These are phyloP conservation scores for Stenolophus ochropezus DNA, from an alignment of 2,888 invertebrate species.

Conservation along the genomic window DNA sequence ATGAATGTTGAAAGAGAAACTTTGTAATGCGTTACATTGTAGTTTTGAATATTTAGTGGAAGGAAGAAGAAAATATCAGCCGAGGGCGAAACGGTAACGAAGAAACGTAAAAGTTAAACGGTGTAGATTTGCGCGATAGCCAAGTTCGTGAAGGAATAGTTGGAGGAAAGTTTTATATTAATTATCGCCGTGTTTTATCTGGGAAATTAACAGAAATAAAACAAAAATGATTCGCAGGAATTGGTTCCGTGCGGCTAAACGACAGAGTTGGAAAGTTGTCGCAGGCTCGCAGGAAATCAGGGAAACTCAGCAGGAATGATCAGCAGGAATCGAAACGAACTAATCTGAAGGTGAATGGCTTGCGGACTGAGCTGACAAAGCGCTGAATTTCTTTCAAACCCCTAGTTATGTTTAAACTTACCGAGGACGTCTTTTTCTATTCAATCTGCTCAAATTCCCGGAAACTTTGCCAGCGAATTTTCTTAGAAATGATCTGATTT, in stretches of 20 bases:
- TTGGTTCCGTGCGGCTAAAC: slow-evolving; percentile 8
- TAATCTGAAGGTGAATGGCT: slow-evolving; percentile 54
- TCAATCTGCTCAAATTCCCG: slow-evolving; percentile 25
- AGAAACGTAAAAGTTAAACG: slow-evolving; percentile 14
- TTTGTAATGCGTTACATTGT: not conserved
- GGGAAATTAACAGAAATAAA: slow-evolving; percentile 40
- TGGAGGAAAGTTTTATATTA: slow-evolving; percentile 24
- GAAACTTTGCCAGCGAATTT: slow-evolving; percentile 31
- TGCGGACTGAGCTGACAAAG: slow-evolving; percentile 49
- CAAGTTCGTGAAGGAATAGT: slow-evolving; percentile 27
- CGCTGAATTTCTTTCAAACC: slow-evolving; percentile 43
- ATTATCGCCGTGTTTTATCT: slow-evolving; percentile 44
- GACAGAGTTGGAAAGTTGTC: slow-evolving; percentile 17
- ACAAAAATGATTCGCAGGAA: slow-evolving; percentile 22
- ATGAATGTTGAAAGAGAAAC: not conserved
- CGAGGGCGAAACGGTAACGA: not conserved
- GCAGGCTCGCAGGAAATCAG: slow-evolving; percentile 4
- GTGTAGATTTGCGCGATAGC: slow-evolving; percentile 5
- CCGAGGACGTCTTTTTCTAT: slow-evolving; percentile 25
- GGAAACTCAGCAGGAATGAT: slow-evolving; percentile 29
- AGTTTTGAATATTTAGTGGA: not conserved
- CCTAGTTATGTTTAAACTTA: slow-evolving; percentile 30
- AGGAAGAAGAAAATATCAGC: not conserved
- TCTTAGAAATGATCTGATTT: slow-evolving; percentile 27
- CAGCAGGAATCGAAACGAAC: slow-evolving; percentile 51